Evolutionary conservation across 2,888 invertebrate species (phyloP), one percentile per base, ranked within the genome.

Genomic region (Cheilosia vernalis): DNA sequence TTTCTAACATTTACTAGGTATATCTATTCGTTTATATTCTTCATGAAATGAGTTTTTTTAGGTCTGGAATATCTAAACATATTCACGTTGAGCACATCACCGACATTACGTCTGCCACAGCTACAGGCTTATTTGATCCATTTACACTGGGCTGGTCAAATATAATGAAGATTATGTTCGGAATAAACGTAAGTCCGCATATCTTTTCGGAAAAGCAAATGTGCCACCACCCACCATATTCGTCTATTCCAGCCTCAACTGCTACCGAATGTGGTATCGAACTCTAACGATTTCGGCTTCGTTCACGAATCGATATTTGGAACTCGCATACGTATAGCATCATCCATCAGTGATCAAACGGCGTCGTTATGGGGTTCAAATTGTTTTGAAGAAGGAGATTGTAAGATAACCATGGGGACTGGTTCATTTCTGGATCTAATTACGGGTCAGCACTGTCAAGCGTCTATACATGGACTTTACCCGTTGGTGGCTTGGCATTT

Each of bases 51-150:
- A 53, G 44, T 49, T 49, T 3, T 9, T 64, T 61, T 53, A 90
- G 90, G 15, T 90, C 90, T 9, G 92, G 92, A 7, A 89, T 89
- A 58, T 88, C 88, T 1, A 19, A 77, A 1, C 82, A 89, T 49
- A 69, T 88, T 4, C 78, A 88, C 69, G 88, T 90, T 2, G 90
- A 91, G 42, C 97, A 97, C 91, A 94, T 97, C 76, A 96, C 97
- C 0, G 99, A 99, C 90, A 95, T 96, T n/a, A 97, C 97, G 0
- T 97, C 96, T 88, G 97, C 97, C 1, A 96, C 98, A 42, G 96
- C 97, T 1, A 98, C 98, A 0, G 99, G 98, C 1, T 94, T 99
- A 89, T 99, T 94, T 91, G 99, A 99, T 92, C 98, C 98, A 0
- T 99, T 97, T 91, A 95, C 95, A 84, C 93, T 97, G 93, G 93